Base-by-base conservation (phyloP, 1,140 invertebrate species). In the Maniola jurtina region DNA sequence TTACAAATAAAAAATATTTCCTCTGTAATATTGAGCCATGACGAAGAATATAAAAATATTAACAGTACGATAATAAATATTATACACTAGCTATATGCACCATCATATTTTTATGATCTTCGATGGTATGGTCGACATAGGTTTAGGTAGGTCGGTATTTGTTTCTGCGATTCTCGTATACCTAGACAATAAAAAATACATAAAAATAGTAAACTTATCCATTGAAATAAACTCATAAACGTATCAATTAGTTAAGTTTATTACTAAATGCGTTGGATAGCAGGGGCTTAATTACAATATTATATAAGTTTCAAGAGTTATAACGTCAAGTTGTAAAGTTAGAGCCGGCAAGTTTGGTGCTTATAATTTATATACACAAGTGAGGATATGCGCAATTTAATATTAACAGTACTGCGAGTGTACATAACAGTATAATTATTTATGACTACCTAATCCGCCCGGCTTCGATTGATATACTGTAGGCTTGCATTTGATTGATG, bases 381-480 rank as follows among this genome's bases (percentile, higher is more conserved):
- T 45, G 42, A 38, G 40, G 52, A 63, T 63, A 62, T 62, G 13
- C 48, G 3, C 45, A 62, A 52, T 62, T 62, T 62, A 35, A 38
- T 62, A 42, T 54, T 42, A 47, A 54, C 10, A 13, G 34, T 36
- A 35, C 54, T 56, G 13, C 33, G 25, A 35, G 54, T 56, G 34
- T 56, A 36, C 34, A 56, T 56, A 10, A 35, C 13, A 56, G n/a
- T 48, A 14, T 48, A 14, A 48, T 48, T 48, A 14, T n/a, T n/a
- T 48, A 0, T 10, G 45, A 14, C 40, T 42, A 42, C 5, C 13
- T 13, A 25, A 25, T 25, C 25, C 25, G 4, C 25, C 25, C 25
- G 25, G 25, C 25, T 25, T 25, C 25, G 25, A 2, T 25, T 4
- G 25, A n/a, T n/a, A n/a, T n/a, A n/a, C n/a, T n/a, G n/a, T n/a